Evolutionary conservation across 2,113 vertebrate species (phyloP).

Genomic region (Catagonus wagneri): DNA sequence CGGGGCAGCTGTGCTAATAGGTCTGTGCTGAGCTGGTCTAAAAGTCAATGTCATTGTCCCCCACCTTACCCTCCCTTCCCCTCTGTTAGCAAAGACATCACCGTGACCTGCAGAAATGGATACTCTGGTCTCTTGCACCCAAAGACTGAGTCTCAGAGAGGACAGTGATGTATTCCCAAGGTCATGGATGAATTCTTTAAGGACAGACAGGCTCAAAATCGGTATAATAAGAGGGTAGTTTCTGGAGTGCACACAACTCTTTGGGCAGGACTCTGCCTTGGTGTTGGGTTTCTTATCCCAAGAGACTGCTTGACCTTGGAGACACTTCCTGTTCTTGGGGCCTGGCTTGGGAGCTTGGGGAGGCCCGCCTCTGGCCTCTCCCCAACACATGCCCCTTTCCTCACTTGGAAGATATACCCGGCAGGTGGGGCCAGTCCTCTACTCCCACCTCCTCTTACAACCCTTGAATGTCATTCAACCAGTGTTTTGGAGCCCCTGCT

Average conservation of each 20-base stretch:
- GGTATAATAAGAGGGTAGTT: background rate
- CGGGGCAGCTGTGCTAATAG: background rate
- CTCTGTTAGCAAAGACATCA: fast-evolving
- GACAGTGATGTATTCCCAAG: background rate
- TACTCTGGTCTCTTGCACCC: background rate
- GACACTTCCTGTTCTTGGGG: background rate
- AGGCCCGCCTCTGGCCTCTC: background rate
- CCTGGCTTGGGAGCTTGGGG: background rate
- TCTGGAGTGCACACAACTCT: background rate
- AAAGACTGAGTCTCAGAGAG: background rate
- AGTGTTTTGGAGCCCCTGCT: background rate
- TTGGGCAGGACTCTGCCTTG: background rate
- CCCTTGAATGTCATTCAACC: background rate
- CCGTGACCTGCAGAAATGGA: background rate
- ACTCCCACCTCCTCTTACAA: background rate
- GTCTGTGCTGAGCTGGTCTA: too few species aligned
- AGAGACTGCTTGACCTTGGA: background rate
- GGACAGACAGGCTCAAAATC: background rate
- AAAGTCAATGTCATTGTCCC: fast-evolving
- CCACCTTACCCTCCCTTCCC: fast-evolving
- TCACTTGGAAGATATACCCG: background rate
- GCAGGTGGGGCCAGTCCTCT: background rate
- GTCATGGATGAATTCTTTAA: background rate
- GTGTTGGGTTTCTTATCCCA: background rate
- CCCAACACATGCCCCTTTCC: background rate